phyloP scores from a whole-genome alignment of 2,888 invertebrate genomes.

The Dasypogon diadema region DNA sequence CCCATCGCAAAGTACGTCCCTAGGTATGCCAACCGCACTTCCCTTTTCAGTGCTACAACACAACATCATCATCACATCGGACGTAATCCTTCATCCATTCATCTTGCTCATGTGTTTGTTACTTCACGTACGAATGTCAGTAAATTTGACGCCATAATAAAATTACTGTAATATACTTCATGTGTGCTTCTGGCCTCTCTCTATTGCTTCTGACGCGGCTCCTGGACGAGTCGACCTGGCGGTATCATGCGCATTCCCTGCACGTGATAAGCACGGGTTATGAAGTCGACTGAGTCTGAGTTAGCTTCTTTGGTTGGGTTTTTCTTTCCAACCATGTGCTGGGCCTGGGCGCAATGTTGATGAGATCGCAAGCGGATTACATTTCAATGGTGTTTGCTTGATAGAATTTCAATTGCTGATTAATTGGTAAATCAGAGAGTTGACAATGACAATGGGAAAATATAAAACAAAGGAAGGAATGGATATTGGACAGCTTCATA shows the following conservation, averaged over 20 bases:
- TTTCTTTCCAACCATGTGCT: not conserved
- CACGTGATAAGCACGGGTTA: constrained; percentile 46
- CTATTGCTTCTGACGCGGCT: not conserved
- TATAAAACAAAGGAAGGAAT: too few relatives aligned
- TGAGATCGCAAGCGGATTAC: constrained; percentile 2
- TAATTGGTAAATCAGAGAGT: too few relatives aligned
- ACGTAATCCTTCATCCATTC: constrained; percentile 4
- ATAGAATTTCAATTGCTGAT: constrained; percentile 28
- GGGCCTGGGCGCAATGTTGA: not conserved
- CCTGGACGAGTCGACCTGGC: not conserved
- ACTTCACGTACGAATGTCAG: not conserved
- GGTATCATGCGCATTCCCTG: constrained; percentile 29
- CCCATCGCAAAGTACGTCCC: constrained; percentile 21
- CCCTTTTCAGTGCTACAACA: constrained; percentile 9
- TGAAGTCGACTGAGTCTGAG: not conserved
- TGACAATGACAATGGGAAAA: too few relatives aligned
- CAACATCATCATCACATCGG: not conserved
- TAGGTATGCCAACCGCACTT: constrained; percentile 44
- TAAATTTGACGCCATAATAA: constrained; percentile 29
- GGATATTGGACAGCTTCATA: too few relatives aligned
- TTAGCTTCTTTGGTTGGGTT: constrained; percentile 12
- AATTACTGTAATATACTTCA: not conserved
- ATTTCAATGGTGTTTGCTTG: constrained; percentile 15
- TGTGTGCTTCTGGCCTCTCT: not conserved
- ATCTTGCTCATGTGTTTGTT: constrained; percentile 1